Conservation (phyloP, 2,888 invertebrate species). For the Heliconius aoede region DNA sequence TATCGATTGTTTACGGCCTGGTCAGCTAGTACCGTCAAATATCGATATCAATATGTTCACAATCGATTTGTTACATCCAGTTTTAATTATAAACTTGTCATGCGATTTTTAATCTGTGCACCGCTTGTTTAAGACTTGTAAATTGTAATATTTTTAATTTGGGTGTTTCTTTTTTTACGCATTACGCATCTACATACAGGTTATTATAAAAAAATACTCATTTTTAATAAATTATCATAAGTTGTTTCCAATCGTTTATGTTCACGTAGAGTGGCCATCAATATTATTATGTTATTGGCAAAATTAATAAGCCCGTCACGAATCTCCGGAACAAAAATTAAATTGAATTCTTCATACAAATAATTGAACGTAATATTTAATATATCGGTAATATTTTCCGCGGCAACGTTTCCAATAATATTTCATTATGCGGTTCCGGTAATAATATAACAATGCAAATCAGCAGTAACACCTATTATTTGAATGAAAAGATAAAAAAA, state of each 20-base stretch:
- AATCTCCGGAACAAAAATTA: slow-evolving; percentile 40
- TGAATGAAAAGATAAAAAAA: slow-evolving; percentile 59
- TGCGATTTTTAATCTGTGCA: slow-evolving; percentile 41
- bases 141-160: background rate
- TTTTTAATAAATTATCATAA: slow-evolving; percentile 14
- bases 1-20: slow-evolving; percentile 71
- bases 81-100: slow-evolving; percentile 43
- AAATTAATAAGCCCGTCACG: slow-evolving; percentile 35
- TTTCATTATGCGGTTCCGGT: slow-evolving; percentile 68
- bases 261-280: slow-evolving; percentile 38
- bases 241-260: slow-evolving; percentile 20
- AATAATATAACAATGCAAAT: slow-evolving; percentile 60
- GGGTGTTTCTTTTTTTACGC: background rate
- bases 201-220: background rate
- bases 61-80: slow-evolving; percentile 67
- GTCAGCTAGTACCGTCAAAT: slow-evolving; percentile 46
- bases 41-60: slow-evolving; percentile 50
- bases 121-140: slow-evolving; percentile 12
- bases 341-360: slow-evolving; percentile 42
- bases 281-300: slow-evolving; percentile 24
- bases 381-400: slow-evolving; percentile 52
- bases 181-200: background rate
- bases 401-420: slow-evolving; percentile 61
- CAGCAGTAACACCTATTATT: slow-evolving; percentile 75
- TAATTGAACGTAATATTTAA: slow-evolving; percentile 40